Evolutionary conservation across 2,113 vertebrate genomes (phyloP).

Genomic region (Leptocoma aspasia): DNA sequence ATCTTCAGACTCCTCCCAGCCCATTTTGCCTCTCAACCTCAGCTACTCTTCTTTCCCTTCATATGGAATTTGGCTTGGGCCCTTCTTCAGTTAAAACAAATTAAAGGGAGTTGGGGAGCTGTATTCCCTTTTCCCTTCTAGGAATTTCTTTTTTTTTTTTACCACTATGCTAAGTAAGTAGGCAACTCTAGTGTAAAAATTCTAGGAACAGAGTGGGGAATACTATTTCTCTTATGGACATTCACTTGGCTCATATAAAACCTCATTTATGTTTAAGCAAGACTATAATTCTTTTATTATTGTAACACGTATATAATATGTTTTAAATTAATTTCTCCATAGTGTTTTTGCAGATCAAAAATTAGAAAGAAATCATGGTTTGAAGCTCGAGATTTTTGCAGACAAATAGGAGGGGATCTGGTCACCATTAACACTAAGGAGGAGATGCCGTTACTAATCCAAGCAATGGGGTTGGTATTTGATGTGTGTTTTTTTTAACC

Average conservation of each 20-base stretch:
- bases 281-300: not conserved
- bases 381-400: slow-evolving; percentile 84
- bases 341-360: slow-evolving; percentile 53
- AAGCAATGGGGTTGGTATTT: slow-evolving; percentile 34
- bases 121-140: not conserved
- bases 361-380: slow-evolving; percentile 81
- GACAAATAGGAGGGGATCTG: slow-evolving; percentile 83
- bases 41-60: not conserved
- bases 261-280: not conserved
- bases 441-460: slow-evolving; percentile 38
- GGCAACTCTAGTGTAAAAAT: not conserved
- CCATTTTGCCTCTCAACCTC: not conserved
- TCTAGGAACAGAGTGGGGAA: not conserved
- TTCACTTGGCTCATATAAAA: not conserved
- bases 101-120: not conserved
- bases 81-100: not conserved
- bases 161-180: not conserved
- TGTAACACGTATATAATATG: not conserved
- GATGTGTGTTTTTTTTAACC: not conserved
- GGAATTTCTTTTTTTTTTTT: not conserved
- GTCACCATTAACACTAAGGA: slow-evolving; percentile 72
- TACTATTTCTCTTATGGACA: not conserved
- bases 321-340: not conserved
- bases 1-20: not conserved
- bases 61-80: not conserved